Conservation (phyloP, 2,888 invertebrate species). For the Platycnemis pennipes region DNA sequence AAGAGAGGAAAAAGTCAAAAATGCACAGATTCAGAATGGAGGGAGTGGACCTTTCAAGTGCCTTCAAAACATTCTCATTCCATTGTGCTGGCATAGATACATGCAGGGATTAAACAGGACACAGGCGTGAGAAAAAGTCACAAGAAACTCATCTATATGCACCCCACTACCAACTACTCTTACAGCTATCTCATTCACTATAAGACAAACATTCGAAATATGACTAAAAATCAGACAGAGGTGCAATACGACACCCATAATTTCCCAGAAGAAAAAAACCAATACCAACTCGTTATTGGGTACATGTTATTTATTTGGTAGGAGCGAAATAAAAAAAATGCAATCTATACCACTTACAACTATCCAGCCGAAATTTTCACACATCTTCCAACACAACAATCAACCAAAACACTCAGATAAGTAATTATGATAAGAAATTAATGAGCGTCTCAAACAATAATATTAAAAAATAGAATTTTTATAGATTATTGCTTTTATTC, state of each 20-base stretch:
- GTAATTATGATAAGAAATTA: too few species aligned
- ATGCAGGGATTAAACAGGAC: neutral
- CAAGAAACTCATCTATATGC: neutral
- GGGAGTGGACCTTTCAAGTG: neutral
- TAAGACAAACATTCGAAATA: neutral
- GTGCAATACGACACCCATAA: neutral
- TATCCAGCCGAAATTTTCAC: neutral
- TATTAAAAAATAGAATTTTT: neutral
- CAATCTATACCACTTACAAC: conserved; percentile 1
- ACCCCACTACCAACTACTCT: neutral
- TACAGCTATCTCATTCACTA: neutral
- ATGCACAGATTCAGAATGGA: neutral
- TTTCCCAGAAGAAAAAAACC: neutral
- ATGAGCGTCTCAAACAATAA: too few species aligned
- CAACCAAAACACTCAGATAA: neutral
- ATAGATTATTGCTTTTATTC: neutral
- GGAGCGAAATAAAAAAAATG: neutral
- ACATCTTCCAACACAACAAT: neutral
- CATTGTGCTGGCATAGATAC: neutral
- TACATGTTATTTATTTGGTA: too few species aligned
- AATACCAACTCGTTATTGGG: too few species aligned
- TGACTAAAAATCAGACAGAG: neutral
- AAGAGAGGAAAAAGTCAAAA: neutral
- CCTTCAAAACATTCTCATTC: neutral
- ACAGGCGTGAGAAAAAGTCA: neutral